phyloP scores from a whole-genome alignment of 2,888 invertebrate species.

The Zelleria hepariella region DNA sequence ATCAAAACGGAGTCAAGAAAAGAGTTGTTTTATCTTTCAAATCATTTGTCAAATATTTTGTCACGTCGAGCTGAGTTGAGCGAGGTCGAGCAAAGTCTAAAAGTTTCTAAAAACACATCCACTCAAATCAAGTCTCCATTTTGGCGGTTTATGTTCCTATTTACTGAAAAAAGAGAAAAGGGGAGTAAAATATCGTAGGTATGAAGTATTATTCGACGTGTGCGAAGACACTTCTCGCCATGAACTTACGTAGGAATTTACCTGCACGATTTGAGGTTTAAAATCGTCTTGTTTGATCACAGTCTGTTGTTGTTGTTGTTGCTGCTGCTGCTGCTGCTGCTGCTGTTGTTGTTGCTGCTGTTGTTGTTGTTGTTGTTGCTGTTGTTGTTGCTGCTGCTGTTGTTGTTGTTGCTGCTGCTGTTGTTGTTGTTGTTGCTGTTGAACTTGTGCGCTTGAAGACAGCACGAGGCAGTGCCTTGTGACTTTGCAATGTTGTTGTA shows the following conservation, averaged over 20 bases:
- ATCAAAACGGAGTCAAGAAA: too few species aligned
- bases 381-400: conserved; percentile 32
- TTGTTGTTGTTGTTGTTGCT: conserved; percentile 44
- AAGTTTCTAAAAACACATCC: too few species aligned
- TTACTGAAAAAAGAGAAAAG: too few species aligned
- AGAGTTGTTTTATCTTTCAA: too few species aligned
- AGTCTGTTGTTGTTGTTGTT: conserved; percentile 38
- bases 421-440: conserved; percentile 23
- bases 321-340: conserved; percentile 48
- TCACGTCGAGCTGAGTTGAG: too few species aligned
- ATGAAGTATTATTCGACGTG: too few species aligned
- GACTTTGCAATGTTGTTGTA: conserved; percentile 77
- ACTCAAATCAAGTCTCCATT: too few species aligned
- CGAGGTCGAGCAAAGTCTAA: too few species aligned
- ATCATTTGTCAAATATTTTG: too few species aligned
- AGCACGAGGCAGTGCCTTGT: conserved; percentile 53
- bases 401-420: conserved; percentile 52
- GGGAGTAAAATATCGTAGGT: too few species aligned
- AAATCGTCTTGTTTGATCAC: conserved; percentile 67
- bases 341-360: conserved; percentile 48
- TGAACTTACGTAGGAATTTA: conserved; percentile 18
- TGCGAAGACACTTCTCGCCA: conserved; percentile 9
- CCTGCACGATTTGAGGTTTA: conserved; percentile 70
- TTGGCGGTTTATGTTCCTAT: too few species aligned
- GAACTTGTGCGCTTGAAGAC: conserved; percentile 13